phyloP scores from a whole-genome alignment of 1,140 invertebrate species.

The Zophobas morio region DNA sequence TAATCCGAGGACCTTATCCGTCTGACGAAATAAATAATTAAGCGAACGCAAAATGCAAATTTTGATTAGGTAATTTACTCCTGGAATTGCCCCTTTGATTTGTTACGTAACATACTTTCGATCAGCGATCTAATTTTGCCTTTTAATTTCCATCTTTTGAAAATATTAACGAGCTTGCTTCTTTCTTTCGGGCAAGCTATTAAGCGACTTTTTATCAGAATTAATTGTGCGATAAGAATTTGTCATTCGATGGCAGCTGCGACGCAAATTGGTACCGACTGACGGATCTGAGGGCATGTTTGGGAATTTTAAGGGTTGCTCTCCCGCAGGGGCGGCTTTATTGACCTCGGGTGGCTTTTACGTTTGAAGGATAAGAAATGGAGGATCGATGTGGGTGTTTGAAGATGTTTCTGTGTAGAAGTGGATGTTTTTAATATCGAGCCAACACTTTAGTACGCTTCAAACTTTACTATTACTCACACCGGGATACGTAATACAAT shows the following conservation, averaged over 20 bases:
- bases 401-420: too few relatives aligned
- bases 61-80: conserved; percentile 36
- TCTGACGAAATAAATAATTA: conserved; percentile 19
- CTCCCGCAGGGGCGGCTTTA: too few relatives aligned
- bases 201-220: conserved; percentile 12
- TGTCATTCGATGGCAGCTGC: neutral
- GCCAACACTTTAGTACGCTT: too few relatives aligned
- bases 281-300: too few relatives aligned
- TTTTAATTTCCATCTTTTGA: conserved; percentile 18
- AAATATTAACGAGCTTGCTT: neutral
- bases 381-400: too few relatives aligned
- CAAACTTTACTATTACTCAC: too few relatives aligned
- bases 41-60: conserved; percentile 15
- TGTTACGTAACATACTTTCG: conserved; percentile 4
- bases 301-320: too few relatives aligned
- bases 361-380: too few relatives aligned
- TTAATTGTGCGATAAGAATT: neutral
- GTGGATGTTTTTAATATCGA: too few relatives aligned
- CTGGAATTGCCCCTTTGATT: conserved; percentile 29
- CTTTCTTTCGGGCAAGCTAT: conserved; percentile 10
- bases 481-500: too few relatives aligned
- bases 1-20: too few relatives aligned
- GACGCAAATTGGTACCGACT: neutral
- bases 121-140: conserved; percentile 23
- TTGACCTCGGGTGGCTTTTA: too few relatives aligned